These are phyloP conservation scores for Sarcophaga caerulescens DNA, from an alignment of 2,888 invertebrate genomes.

Conservation along the genomic window DNA sequence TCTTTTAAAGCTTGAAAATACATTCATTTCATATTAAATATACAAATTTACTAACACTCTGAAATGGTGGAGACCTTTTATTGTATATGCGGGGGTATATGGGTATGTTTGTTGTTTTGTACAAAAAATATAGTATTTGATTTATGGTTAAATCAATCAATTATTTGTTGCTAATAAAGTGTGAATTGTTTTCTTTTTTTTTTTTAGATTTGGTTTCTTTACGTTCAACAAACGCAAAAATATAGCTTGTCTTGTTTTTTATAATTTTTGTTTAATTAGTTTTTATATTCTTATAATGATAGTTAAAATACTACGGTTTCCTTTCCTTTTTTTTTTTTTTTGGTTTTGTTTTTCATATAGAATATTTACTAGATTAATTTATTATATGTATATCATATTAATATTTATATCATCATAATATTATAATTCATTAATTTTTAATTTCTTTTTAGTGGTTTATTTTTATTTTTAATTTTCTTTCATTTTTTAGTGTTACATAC, in stretches of 20 bases:
- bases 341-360: conserved; percentile 73
- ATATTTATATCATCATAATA: conserved; percentile 72
- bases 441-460: conserved; percentile 43
- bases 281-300: conserved; percentile 55
- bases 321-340: conserved; percentile 70
- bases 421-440: conserved; percentile 37
- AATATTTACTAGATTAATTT: conserved; percentile 76
- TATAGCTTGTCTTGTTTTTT: conserved; percentile 38
- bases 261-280: conserved; percentile 40
- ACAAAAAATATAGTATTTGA: background rate
- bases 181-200: conserved; percentile 74
- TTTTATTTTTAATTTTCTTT: conserved; percentile 45
- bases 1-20: no score
- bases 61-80: background rate
- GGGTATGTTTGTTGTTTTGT: background rate
- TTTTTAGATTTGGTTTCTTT: conserved; percentile 71
- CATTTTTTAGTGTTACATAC: conserved; percentile 47
- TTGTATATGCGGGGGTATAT: background rate
- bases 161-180: conserved; percentile 71
- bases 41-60: no score
- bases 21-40: no score
- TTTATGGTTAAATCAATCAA: background rate
- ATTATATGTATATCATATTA: conserved; percentile 73
- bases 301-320: conserved; percentile 62
- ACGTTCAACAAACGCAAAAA: conserved; percentile 69